Base-by-base conservation (phyloP, 1,140 invertebrate genomes). In the Pentalonia nigronervosa region DNA sequence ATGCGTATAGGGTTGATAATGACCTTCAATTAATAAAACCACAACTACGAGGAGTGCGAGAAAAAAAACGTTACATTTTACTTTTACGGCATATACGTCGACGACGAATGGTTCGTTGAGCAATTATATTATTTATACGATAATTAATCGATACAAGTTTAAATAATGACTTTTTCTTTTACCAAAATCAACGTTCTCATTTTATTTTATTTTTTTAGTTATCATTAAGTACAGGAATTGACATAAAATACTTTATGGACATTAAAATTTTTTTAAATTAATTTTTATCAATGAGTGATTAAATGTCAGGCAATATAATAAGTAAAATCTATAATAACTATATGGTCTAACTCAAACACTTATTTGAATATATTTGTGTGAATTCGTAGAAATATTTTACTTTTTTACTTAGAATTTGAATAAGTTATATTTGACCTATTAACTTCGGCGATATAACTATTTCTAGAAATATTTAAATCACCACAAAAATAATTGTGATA, bases 1-100 rank as follows among this genome's bases (percentile, higher is more conserved):
- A 89, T 41, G 88, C 41, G 76, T 92, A 47, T 76, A 83, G 91
- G 91, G 91, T 92, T 81, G 60, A 76, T 83, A 92, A 92, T 92
- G 60, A 92, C 50, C 60, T 92, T 92, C 91, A 50, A 92, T 81
- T 25, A 34, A 81, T 48, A 83, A 81, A 47, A 48, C 41, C 7
- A 50, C 17, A 91, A 76, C 34, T 23, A 14, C 0, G 34, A 56
- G 11, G 76, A 92, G 76, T 36, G 30, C 47, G 30, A 36, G 47
- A 92, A 92, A 92, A 91, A 47, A 91, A 92, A 34, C 9, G 83
- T 34, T 36, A 25, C 21, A 36, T 76, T 92, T 83, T 81, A 92
- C 67, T 92, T 92, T 92, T 92, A 83, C n/a, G 88, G 41, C 45
- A 48, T 48, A n/a, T 48, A 45, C 36, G 36, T 41, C 83, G 9